Evolutionary conservation across 2,888 invertebrate species (phyloP), one percentile per base, ranked within the genome.

Genomic region (Pammene fasciana): DNA sequence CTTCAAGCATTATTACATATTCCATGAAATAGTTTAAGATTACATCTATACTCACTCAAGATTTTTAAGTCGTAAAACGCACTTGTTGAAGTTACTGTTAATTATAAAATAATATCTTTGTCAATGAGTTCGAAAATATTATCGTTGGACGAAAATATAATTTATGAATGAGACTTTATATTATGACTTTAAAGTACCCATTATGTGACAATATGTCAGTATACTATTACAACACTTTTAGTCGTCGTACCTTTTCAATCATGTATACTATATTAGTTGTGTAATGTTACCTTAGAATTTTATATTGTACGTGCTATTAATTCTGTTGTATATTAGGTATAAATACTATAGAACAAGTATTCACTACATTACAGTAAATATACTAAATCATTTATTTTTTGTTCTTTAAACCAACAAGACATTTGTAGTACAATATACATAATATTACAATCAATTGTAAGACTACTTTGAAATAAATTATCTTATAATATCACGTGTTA

Each of bases 401-500:
- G 65, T 65, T 36, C 16, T 6, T 41, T 38, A 26, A 26, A n/a
- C 38, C 46, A 55, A 18, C 36, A 36, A 48, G 26, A 57, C 48
- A 66, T 14, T 64, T 56, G 54, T 43, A 61, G 54, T 41, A 68
- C 41, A 54, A 64, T 45, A 48, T 52, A 43, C 52, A 16, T 61
- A 56, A 45, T 62, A 57, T 57, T 45, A 62, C 34, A 56, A 68
- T 50, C 46, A 57, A 61, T 70, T 75, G 71, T 74, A 72, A 72
- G 64, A 72, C 65, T 13, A 72, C 68, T 68, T 72, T 73, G 68
- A 67, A 86, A 86, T 86, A 86, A 86, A 86, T 72, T 78, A 74
- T 83, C 78, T 74, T 56, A 77, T 77, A 71, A 79, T 72, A 65
- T 75, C 67, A 75, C 72, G 78, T 70, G 70, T 76, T 72, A 65